A percentile compares a stretch with the other conserved stretches of the same genome.
Conservation (phyloP, 2,113 vertebrate species). For the Microtus oregoni region DNA sequence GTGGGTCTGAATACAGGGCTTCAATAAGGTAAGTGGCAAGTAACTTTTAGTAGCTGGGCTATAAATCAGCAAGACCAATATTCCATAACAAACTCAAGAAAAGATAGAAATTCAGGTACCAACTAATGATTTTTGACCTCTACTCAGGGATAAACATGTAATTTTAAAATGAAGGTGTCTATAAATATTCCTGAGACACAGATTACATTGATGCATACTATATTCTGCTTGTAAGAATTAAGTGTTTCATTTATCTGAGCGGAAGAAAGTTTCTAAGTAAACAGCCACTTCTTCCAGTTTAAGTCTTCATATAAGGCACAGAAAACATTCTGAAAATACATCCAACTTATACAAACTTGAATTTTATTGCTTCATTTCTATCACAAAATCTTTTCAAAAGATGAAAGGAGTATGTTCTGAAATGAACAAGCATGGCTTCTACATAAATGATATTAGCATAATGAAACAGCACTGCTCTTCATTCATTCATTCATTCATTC, state of each 20-base stretch:
- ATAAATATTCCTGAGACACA: constrained; percentile 9
- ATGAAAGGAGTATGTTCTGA: neutral
- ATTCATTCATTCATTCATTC: neutral
- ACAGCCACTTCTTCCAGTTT: neutral
- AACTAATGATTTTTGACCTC: neutral
- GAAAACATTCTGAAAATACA: neutral
- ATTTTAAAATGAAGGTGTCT: neutral
- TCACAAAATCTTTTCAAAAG: constrained; percentile 2
- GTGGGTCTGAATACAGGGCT: neutral
- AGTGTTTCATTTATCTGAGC: neutral
- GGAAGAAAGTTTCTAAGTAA: constrained; percentile 41
- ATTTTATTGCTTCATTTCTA: constrained; percentile 13
- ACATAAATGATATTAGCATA: neutral
- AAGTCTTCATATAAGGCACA: neutral
- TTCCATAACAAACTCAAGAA: constrained; percentile 28
- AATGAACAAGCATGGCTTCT: neutral
- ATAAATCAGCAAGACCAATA: neutral
- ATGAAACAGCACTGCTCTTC: neutral
- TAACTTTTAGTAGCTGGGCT: neutral
- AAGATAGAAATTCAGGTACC: neutral
- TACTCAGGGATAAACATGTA: neutral
- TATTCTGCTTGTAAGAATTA: neutral
- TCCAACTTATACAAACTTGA: neutral
- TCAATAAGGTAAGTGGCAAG: neutral
- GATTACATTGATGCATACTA: neutral